A percentile compares a stretch with the other conserved stretches of the same genome.
Evolutionary conservation across 1,140 invertebrate genomes (phyloP).

Genomic region (Hylyphantes graminicola): DNA sequence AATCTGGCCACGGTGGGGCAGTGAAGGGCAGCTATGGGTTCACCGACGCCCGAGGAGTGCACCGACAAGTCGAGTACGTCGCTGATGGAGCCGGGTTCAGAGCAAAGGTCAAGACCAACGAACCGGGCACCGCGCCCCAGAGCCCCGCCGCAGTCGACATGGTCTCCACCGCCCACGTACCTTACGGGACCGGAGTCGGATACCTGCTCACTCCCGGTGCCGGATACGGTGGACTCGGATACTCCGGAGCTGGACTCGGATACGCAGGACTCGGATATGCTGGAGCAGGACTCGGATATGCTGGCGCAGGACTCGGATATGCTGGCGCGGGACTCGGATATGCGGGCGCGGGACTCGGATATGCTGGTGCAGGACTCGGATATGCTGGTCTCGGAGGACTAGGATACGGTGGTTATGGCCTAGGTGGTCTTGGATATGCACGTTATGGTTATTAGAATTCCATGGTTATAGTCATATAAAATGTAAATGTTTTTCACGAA

Average conservation of each 20-base stretch:
- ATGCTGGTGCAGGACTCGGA: background rate
- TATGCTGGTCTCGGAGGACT: background rate
- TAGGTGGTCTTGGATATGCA: background rate
- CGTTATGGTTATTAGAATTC: slow-evolving; percentile 3
- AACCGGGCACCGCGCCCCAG: slow-evolving; percentile 15
- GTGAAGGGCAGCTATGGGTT: slow-evolving; percentile 24
- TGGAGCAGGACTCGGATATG: background rate
- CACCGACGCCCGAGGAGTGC: slow-evolving; percentile 22
- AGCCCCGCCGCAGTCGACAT: slow-evolving; percentile 23
- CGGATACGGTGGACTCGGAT: background rate
- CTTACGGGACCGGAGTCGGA: background rate
- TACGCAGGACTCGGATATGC: background rate
- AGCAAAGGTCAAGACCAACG: slow-evolving; percentile 25
- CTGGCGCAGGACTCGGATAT: background rate
- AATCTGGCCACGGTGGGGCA: slow-evolving; percentile 13
- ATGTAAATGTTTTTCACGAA: no score
- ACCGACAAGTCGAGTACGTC: slow-evolving; percentile 29
- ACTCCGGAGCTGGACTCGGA: background rate
- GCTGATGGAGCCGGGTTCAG: slow-evolving; percentile 26
- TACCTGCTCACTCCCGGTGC: no score
- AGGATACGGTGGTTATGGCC: slow-evolving; percentile 19
- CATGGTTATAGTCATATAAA: no score
- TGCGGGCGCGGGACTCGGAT: background rate
- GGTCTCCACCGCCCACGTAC: slow-evolving; percentile 5
- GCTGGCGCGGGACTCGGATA: slow-evolving; percentile 9